Evolutionary conservation across 2,113 vertebrate species (phyloP).

Genomic region (Choloepus hoffmanni): DNA sequence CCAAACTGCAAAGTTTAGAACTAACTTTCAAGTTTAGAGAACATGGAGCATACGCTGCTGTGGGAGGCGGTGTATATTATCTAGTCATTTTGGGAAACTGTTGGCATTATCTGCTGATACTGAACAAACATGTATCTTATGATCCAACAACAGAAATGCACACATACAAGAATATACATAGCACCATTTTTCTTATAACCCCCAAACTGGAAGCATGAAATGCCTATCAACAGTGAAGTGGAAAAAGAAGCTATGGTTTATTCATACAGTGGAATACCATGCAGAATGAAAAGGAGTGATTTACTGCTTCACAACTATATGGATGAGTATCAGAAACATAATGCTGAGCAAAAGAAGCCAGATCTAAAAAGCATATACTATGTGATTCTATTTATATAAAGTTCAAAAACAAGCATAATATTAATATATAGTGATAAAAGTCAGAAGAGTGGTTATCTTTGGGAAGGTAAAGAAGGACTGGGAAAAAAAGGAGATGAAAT

Average conservation of each 20-base stretch:
- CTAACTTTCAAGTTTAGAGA: too few relatives aligned
- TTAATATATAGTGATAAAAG: not conserved
- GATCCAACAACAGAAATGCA: not conserved
- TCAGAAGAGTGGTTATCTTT: not conserved
- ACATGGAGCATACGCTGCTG: not conserved
- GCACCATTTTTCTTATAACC: not conserved
- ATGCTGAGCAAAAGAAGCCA: slow-evolving; percentile 7
- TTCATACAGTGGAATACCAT: not conserved
- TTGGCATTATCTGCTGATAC: not conserved
- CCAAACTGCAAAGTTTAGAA: too few relatives aligned
- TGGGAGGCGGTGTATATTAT: not conserved
- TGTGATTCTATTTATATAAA: slow-evolving; percentile 11
- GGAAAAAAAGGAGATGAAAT: not conserved
- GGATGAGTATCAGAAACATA: slow-evolving; percentile 27
- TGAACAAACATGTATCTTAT: not conserved
- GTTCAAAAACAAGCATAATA: not conserved
- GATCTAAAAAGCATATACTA: not conserved
- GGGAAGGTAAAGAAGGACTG: not conserved
- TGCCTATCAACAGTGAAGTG: not conserved
- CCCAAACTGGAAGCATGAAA: slow-evolving; percentile 26
- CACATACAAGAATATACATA: not conserved
- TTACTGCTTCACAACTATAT: not conserved
- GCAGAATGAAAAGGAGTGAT: not conserved
- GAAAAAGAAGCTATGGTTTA: not conserved
- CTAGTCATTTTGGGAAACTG: not conserved